A percentile compares a stretch with the other conserved stretches of the same genome.
Conservation (phyloP, 1,140 invertebrate genomes). For the Apocrypta bakeri region DNA sequence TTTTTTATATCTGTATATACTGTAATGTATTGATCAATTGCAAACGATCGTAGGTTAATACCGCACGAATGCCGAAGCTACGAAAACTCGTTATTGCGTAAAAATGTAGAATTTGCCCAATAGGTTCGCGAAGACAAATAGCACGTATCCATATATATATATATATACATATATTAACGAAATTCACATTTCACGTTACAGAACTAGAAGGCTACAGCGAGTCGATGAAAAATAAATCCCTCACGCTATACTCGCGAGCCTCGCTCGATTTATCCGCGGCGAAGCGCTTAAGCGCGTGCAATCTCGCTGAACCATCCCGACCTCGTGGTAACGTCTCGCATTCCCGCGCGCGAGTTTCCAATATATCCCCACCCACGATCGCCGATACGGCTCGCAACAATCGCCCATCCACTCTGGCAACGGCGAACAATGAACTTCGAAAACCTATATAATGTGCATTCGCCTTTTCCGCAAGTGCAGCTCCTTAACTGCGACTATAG, state of each 20-base stretch:
- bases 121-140: too few relatives aligned
- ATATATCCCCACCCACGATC: not conserved
- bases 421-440: slow-evolving; percentile 14
- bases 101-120: too few relatives aligned
- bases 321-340: not conserved
- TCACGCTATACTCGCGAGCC: not conserved
- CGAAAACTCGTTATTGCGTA: too few relatives aligned
- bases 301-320: not conserved
- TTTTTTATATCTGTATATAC: too few relatives aligned
- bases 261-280: not conserved
- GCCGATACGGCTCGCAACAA: not conserved
- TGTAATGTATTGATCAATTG: too few relatives aligned
- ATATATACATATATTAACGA: too few relatives aligned
- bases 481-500: not conserved
- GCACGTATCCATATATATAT: too few relatives aligned
- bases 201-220: too few relatives aligned
- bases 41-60: too few relatives aligned
- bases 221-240: not conserved
- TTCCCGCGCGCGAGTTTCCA: not conserved
- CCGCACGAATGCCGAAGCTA: too few relatives aligned
- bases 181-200: too few relatives aligned
- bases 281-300: not conserved
- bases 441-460: not conserved
- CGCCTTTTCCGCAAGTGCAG: not conserved
- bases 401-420: not conserved